Evolutionary conservation across 2,113 vertebrate genomes (phyloP), one percentile per base, ranked within the genome.

Genomic region (Forbesichthys agassizii): DNA sequence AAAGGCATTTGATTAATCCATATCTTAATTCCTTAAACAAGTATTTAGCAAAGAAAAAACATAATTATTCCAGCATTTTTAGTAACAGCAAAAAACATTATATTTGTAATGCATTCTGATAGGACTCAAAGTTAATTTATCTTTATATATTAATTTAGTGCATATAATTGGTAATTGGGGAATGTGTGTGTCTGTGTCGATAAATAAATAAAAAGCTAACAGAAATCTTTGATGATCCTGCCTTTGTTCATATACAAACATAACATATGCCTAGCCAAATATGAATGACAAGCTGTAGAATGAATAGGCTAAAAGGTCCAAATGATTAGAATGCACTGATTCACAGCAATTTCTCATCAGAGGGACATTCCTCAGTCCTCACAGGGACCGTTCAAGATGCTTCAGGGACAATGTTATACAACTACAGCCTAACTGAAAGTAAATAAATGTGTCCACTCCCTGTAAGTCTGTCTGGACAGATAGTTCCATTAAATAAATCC

Each of bases 1-100:
- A 5, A 85, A 86, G 83, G 83, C 85, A 82, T 89, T 64, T n/a
- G 80, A 88, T 75, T 81, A 46, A 81, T 83, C 64, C 53, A 27
- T 27, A 27, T 27, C 27, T 27, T 57, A 58, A 42, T 42, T 54
- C 12, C 14, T 16, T 7, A 12, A 76, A 81, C 80, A 80, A 60
- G 73, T 65, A 68, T 66, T 64, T 33, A 61, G 76, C 76, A 74
- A 61, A 79, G 55, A 68, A 68, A 61, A 58, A 47, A 75, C 49
- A 57, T 64, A 66, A 77, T 72, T 78, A 51, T 71, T 84, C 58
- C 68, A 73, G 81, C 81, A 75, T 76, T 48, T 86, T 78, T 48
- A 81, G 56, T 69, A 75, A 67, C 74, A 77, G 77, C 69, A 78
- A 68, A 77, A 77, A 58, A 79, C 55, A 65, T 46, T 57, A 64